Evolutionary conservation across 2,113 vertebrate species (phyloP), one percentile per base, ranked within the genome.

Genomic region (Oxyruncus cristatus): DNA sequence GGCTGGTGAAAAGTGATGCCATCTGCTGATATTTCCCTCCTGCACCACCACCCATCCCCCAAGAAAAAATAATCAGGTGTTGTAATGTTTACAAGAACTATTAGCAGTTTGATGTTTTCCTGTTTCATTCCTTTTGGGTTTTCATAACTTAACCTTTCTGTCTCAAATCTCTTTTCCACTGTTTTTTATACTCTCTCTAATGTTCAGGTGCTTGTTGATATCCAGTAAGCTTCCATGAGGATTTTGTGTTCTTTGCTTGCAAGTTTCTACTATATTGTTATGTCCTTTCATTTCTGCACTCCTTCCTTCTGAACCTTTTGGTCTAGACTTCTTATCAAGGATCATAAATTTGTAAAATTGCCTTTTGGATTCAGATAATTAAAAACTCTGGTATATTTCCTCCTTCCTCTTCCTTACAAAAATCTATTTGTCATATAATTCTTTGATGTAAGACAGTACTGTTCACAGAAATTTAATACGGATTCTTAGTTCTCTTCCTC

Each of bases 41-140:
- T 58, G 11, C 11, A 14, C 3, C 9, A 4, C 7, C 5, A 58
- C 10, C 5, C 9, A 27, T 9, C 2, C 10, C 9, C 16, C 12
- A 11, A 22, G 18, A 47, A 47, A 37, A 44, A 28, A 19, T 32
- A 41, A 63, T 17, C 35, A 42, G 14, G 16, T 30, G 2, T 30
- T 35, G 5, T 13, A 30, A 41, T 19, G 6, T 63, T 80, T 49
- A 32, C 8, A 58, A 62, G 6, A 24, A 5, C 4, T 15, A 52
- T 32, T 67, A 70, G 3, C 22, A 49, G 10, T 41, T 82, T 35
- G 7, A 14, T 33, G 1, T 37, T 82, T 70, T 59, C 16, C 11
- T 50, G 5, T 56, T 86, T 56, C 72, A 42, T 28, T 59, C 26
- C 41, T 19, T 13, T 9, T 26, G 2, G 2, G 4, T 33, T 89